These are phyloP conservation scores for Drosophila helvetica DNA, from an alignment of 2,888 invertebrate genomes.

Conservation along the genomic window DNA sequence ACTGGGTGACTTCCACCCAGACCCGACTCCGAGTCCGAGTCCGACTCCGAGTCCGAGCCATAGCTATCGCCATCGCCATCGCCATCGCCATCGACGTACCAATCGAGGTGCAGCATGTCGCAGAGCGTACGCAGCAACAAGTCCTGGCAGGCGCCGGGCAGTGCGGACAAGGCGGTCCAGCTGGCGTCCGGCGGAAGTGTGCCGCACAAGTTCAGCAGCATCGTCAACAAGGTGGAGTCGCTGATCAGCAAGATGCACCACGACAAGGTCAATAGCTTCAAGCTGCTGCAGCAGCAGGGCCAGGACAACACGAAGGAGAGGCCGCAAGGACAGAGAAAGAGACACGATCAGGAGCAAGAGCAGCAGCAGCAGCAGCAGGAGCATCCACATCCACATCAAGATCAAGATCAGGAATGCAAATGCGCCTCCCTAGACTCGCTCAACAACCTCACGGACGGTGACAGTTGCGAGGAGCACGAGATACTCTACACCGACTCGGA, in stretches of 20 bases:
- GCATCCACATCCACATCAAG: too few species aligned
- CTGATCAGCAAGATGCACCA: conserved; percentile 80
- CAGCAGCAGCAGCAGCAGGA: too few species aligned
- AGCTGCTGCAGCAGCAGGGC: conserved; percentile 58
- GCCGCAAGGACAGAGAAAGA: neutral
- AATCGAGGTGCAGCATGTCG: conserved; percentile 68
- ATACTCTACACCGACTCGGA: conserved; percentile 86
- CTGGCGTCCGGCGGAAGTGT: conserved; percentile 46
- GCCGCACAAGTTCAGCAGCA: conserved; percentile 79
- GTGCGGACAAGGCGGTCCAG: conserved; percentile 1
- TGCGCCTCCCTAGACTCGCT: conserved; percentile 88
- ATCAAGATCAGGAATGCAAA: conserved; percentile 47
- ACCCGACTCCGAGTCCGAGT: neutral
- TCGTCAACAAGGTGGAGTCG: conserved; percentile 82
- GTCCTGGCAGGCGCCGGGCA: conserved; percentile 46
- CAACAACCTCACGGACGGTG: conserved; percentile 88
- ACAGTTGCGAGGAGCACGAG: conserved; percentile 86
- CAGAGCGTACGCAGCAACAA: conserved; percentile 77
- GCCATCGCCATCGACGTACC: neutral
- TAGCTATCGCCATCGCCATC: too few species aligned
- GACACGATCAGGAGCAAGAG: conserved; percentile 26
- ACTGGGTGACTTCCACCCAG: conserved; percentile 2
- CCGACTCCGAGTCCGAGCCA: too few species aligned
- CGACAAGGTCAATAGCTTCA: conserved; percentile 77
- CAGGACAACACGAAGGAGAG: conserved; percentile 10